phyloP scores from a whole-genome alignment of 1,140 invertebrate genomes.

The Drosophila sp. region DNA sequence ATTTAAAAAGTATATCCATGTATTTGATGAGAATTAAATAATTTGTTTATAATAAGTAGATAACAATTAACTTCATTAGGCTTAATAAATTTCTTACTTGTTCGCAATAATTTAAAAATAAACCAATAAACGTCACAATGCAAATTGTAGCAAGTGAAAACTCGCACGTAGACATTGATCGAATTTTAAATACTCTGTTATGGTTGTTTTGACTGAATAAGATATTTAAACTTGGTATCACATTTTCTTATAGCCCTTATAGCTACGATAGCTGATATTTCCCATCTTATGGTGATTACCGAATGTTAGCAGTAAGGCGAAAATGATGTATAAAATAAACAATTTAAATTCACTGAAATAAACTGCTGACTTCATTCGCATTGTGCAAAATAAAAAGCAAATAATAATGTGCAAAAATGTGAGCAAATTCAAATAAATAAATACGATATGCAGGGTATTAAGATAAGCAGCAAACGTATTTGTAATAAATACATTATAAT shows the following conservation, averaged over 20 bases:
- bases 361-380: slow-evolving; percentile 28
- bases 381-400: slow-evolving; percentile 12
- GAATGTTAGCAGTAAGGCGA: not conserved
- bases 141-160: slow-evolving; percentile 1
- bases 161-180: not conserved
- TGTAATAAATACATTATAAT: slow-evolving; percentile 11
- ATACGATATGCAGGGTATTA: slow-evolving; percentile 13
- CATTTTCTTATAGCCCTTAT: not conserved
- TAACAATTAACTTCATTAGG: slow-evolving; percentile 64
- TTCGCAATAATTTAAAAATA: slow-evolving; percentile 17
- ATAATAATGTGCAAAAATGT: slow-evolving; percentile 10
- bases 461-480: slow-evolving; percentile 14
- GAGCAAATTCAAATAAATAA: not conserved
- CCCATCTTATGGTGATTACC: not conserved
- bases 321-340: slow-evolving; percentile 18
- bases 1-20: slow-evolving; percentile 39
- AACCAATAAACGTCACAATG: not conserved
- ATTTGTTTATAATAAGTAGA: slow-evolving; percentile 60
- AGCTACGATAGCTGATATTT: not conserved
- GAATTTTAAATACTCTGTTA: slow-evolving; percentile 4
- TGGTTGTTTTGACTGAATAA: not conserved
- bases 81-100: not conserved
- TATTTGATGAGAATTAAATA: slow-evolving; percentile 42
- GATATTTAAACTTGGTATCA: not conserved
- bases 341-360: slow-evolving; percentile 8